These are phyloP conservation scores for Holotrichia oblita DNA, from an alignment of 1,140 invertebrate genomes.

Conservation along the genomic window DNA sequence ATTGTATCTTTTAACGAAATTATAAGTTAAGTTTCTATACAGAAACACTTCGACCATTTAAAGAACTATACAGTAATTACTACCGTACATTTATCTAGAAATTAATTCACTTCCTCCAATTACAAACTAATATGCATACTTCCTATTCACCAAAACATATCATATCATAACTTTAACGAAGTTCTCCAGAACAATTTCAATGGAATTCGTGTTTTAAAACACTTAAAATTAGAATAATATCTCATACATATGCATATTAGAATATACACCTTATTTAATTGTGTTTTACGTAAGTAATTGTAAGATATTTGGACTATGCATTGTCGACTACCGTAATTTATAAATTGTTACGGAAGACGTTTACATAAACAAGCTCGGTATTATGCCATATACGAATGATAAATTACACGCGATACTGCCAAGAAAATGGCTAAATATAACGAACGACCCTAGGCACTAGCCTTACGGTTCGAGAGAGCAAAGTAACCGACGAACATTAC, in stretches of 20 bases:
- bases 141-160: background rate
- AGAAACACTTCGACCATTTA: no score
- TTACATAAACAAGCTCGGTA: slow-evolving; percentile 16
- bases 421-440: slow-evolving; percentile 16
- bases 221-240: background rate
- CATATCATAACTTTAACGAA: slow-evolving; percentile 2
- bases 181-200: background rate
- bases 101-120: slow-evolving; percentile 12
- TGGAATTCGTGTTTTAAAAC: no score
- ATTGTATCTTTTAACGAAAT: no score
- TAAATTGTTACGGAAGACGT: slow-evolving; percentile 3
- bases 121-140: background rate
- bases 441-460: background rate
- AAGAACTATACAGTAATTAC: background rate
- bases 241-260: slow-evolving; percentile 1
- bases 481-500: slow-evolving; percentile 22
- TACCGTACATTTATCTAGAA: background rate
- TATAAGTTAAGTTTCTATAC: no score
- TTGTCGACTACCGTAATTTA: background rate
- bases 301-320: background rate
- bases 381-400: slow-evolving; percentile 1
- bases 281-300: slow-evolving; percentile 1
- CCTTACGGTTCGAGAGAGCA: background rate
- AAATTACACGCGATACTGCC: slow-evolving; percentile 24
- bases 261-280: background rate